Evolutionary conservation across 92 coral and sea anemone genomes (phyloP), one percentile per base, ranked within the genome.

Genomic region (Parazoanthus swiftii): DNA sequence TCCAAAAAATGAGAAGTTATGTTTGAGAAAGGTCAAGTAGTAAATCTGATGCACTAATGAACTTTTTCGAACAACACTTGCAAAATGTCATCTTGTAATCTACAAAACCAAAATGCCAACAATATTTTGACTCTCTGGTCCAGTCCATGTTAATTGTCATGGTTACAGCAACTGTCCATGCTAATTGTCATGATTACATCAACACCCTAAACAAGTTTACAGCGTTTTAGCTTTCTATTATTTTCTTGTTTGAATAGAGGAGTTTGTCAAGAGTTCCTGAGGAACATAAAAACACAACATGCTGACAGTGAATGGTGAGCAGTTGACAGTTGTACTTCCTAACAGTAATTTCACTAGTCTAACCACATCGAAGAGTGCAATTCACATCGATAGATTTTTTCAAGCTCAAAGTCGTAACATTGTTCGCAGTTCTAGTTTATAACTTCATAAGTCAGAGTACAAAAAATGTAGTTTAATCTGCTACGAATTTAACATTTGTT

Each of bases 291-390:
- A 70, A 76, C 77, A 44, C 96, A 92, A 67, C 95, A 95, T 86
- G 75, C 90, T 74, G 94, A 93, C 76, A 95, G 94, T 67, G 92
- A 93, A 85, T 89, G 96, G 98, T 95, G 79, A 89, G 92, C 66
- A 48, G 20, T 9, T 54, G 2, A 54, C 59, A 11, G 51, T 46
- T 42, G 9, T 23, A 43, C 25, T 51, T 0, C 13, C 0, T 8
- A 50, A 63, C 68, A 21, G 25, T 63, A 63, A 2, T 63, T 20
- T 63, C 25, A 63, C 25, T 18, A 6, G 20, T 63, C 23, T 63
- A 63, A 63, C 68, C n/a, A 16, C 25, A 63, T 16, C 25, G n/a
- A 11, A 3, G 13, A 63, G 3, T 63, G n/a, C 23, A 13, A 16
- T n/a, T 75, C 33, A 13, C 68, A 13, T 21, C 5, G 4, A 39